Base-by-base conservation (phyloP, 2,888 invertebrate genomes). In the Zygogramma bicolorata region DNA sequence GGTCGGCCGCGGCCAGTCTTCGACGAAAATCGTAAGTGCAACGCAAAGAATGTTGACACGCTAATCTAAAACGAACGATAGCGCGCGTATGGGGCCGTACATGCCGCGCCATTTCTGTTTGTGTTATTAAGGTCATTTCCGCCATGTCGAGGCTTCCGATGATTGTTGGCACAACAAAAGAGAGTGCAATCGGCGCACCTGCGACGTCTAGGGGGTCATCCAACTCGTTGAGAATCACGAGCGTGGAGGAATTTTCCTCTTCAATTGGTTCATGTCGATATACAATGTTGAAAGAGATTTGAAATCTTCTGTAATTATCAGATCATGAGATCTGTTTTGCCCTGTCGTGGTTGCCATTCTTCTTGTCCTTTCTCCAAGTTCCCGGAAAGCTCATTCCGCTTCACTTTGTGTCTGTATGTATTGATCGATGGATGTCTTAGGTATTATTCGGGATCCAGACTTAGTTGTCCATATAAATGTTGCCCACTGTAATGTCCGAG, bases 41-140 rank as follows among this genome's bases (percentile, higher is more conserved):
- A 6, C 53, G 15, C n/a, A n/a, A 53, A 53, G n/a, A 22, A 53
- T 53, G 53, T 53, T 53, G 53, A 53, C 53, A 53, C 53, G 53
- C 53, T 27, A 53, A 53, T 53, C 53, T 53, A n/a, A 53, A 53
- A 53, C n/a, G n/a, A 53, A 27, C 25, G 53, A 53, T 53, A 25
- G n/a, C 6, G 27, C 13, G 25, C 13, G 25, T 27, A 27, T 25
- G 22, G 53, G n/a, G n/a, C 4, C 53, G 18, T 27, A 53, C 46
- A 62, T 60, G 59, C 46, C 65, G 60, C 38, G 67, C 70, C 72
- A 59, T 46, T 73, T 73, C 70, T 59, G 38, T 61, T 31, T 4
- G 57, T 46, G 53, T 69, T 70, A 75, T 65, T 70, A 65, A 73
- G 71, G 70, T 59, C 65, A 67, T 61, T 68, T 75, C 73, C 75